Evolutionary conservation across 2,113 vertebrate species (phyloP), one percentile per base, ranked within the genome.

Genomic region (Dromaius novaehollandiae): DNA sequence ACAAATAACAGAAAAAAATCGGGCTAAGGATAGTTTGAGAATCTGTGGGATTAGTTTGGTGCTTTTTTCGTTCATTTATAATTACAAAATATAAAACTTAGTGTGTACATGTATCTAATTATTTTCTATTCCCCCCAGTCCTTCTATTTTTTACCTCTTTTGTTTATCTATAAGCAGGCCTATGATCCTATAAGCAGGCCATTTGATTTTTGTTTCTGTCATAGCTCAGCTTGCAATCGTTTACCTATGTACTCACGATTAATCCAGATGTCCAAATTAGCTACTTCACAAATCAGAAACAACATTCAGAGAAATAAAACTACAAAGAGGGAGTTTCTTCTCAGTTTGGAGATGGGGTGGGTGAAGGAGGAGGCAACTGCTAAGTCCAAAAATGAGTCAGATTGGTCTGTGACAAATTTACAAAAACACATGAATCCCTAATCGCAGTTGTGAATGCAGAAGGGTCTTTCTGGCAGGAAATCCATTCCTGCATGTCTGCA

Each of bases 301-400:
- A 90, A 78, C 5, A 12, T 38, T 79, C 83, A 89, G 74, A 93
- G 83, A 96, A 96, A 95, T n/a, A 24, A 92, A 96, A 95, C 94
- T 82, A 28, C 28, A 56, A 50, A 86, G 38, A 12, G 13, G 42
- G 80, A 51, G 44, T 82, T 95, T 89, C 50, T 95, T 13, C 60
- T 65, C 11, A 30, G 21, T 38, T 42, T 66, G 34, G 50, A 55
- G 80, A 14, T 34, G 5, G 68, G 34, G 42, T 71, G 42, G 80
- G 73, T 42, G 58, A 8, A 34, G 25, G 50, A 71, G 89, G 36
- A 86, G 44, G 22, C 68, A 90, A 76, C 55, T 22, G n/a, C 34
- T 36, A 28, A 21, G 36, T 50, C 48, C 24, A 46, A 77, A 65
- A 88, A 66, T 28, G 19, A 85, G 55, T 53, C 64, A 34, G 32